Base-by-base conservation (phyloP, 2,888 invertebrate genomes). In the Eupithecia tripunctaria region DNA sequence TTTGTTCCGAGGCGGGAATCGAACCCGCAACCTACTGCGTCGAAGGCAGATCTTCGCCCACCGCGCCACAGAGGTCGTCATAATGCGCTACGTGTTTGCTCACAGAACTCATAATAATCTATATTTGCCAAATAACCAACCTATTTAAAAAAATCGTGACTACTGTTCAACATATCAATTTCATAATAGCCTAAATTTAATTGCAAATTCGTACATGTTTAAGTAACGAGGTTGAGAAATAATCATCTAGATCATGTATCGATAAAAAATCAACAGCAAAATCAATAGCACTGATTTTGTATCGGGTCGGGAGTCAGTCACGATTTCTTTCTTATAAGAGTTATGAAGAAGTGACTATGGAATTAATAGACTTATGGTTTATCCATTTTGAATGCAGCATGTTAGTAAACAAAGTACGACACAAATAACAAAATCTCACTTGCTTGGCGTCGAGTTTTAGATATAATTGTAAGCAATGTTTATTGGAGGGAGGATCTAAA, bases 221-320 rank as follows among this genome's bases (percentile, higher is more conserved):
- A 32, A 21, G 62, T 60, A 60, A 60, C 21, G 25, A 36, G 32
- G 38, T 64, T 64, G 15, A n/a, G 64, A 36, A 64, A 64, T 25
- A n/a, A 38, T 38, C 60, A 64, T 36, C 29, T 36, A 7, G 64
- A 64, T 64, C 64, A 64, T 64, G 64, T 64, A 8, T 41, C 10
- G 36, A 60, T 60, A 60, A 60, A 60, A 60, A 60, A 60, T 60
- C 59, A 59, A 47, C n/a, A 29, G n/a, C 29, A 74, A 79, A 80
- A 79, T 79, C 79, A 27, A 67, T 67, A 76, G 76, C 74, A 73
- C 32, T 70, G 76, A 76, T 78, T 78, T 79, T 78, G 76, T 75
- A 76, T 76, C 71, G 70, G 75, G 6, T 15, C 21, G 32, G 36
- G 38, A 64, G 64, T 21, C n/a, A 64, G 64, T 64, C 64, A 64